Evolutionary conservation across 2,797 vertebrate genomes (phyloP).

Genomic region (Setipinna tenuifilis): DNA sequence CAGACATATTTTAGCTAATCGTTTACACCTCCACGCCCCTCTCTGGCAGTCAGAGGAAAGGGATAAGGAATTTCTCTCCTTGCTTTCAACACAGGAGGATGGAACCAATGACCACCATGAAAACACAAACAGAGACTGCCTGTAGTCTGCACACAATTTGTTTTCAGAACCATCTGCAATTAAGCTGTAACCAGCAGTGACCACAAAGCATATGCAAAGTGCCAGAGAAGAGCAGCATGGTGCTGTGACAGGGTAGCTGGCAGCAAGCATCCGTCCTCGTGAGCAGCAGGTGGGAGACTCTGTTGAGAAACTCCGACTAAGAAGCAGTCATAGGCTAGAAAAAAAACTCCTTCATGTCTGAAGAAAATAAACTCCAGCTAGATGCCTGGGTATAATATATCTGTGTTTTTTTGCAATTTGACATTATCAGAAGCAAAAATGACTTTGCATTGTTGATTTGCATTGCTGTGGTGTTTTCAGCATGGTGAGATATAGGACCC

Average conservation of each 20-base stretch:
- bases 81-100: constrained; percentile 1
- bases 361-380: not conserved
- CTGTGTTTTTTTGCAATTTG: not conserved
- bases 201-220: constrained; percentile 54
- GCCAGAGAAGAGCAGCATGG: constrained; percentile 34
- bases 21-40: not conserved
- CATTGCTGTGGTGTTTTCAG: not conserved
- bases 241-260: not conserved
- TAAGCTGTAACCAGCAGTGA: constrained; percentile 56
- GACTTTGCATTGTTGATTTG: not conserved
- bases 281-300: not conserved
- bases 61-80: not conserved
- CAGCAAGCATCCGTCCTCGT: not conserved
- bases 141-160: constrained; percentile 52
- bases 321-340: too few relatives aligned
- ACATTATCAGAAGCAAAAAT: not conserved
- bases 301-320: not conserved
- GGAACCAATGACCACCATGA: not conserved
- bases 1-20: not conserved
- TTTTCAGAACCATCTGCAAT: constrained; percentile 48
- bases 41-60: not conserved
- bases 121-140: constrained; percentile 64
- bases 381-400: not conserved
- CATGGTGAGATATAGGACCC: not conserved
- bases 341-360: not conserved